Percentiles rank a stretch among this genome's conserved stretches.
phyloP scores from a whole-genome alignment of 2,113 vertebrate species.

The Hemiscyllium ocellatum region DNA sequence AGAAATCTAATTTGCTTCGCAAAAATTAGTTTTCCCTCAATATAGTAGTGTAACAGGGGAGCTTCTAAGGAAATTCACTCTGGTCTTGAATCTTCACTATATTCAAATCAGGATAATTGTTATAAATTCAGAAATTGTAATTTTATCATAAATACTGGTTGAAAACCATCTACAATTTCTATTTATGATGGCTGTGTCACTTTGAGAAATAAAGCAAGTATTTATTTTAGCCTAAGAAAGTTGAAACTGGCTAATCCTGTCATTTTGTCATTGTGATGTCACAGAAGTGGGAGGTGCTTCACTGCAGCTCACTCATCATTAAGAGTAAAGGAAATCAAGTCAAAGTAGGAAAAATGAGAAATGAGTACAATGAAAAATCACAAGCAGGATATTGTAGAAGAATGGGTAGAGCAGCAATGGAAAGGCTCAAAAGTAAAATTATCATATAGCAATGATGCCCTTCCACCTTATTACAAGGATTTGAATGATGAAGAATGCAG shows the following conservation, averaged over 20 bases:
- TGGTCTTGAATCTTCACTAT: neutral
- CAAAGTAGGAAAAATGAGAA: constrained; percentile 28
- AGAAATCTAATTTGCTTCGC: neutral
- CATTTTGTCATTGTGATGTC: constrained; percentile 28
- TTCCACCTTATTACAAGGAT: neutral
- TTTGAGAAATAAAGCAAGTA: neutral
- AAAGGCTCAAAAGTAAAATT: constrained; percentile 5
- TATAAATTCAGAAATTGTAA: neutral
- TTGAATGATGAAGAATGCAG: constrained; percentile 11
- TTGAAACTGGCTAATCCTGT: constrained; percentile 16
- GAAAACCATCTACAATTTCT: neutral
- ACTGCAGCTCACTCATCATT: neutral
- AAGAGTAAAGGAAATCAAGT: neutral
- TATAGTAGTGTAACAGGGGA: neutral
- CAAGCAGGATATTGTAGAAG: constrained; percentile 20
- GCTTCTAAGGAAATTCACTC: neutral
- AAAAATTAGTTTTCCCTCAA: neutral
- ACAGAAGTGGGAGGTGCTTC: neutral
- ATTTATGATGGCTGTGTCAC: neutral
- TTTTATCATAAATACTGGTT: neutral
- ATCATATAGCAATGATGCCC: constrained; percentile 14
- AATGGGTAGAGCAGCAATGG: constrained; percentile 27
- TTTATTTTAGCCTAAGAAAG: constrained; percentile 10
- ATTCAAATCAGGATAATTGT: neutral
- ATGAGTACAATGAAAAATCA: constrained; percentile 34